Base-by-base conservation (phyloP, 2,113 vertebrate genomes). In the Struthio camelus region DNA sequence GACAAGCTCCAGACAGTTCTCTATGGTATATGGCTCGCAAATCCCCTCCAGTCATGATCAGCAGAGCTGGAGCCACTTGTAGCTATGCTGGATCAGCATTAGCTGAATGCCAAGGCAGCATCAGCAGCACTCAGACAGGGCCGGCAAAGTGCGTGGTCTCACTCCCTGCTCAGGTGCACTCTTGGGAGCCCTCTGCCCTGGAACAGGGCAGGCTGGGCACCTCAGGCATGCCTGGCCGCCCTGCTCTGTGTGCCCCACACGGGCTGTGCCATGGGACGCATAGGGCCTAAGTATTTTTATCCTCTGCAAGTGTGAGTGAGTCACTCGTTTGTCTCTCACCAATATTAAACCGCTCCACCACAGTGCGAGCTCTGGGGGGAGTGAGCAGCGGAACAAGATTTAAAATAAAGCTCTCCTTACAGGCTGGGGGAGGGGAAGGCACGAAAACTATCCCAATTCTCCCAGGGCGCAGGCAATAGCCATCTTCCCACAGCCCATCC, bases 301-400 rank as follows among this genome's bases (percentile, higher is more conserved):
- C 87, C 65, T 42, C 71, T 80, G 87, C 54, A 5, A 92, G 72
- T 59, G 73, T 80, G 77, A 1, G 23, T 97, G 96, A 97, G 93
- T 97, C 96, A 96, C 90, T 96, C 89, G 48, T 95, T 94, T 90
- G 89, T 94, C 78, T 94, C 89, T 95, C 91, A 93, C 90, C 89
- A 78, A 62, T 90, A 88, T 93, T 93, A 94, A 93, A 66, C 84
- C 71, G 1, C 70, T 85, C 79, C 80, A 69, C 90, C 93, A 61
- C 80, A 25, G 84, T 0, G 15, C 8, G 3, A 94, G 93, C 93
- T 77, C 9, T 65, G 1, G 16, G 16, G 54, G 40, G 61, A 88
- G 66, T 1, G 3, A 80, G 90, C 80, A 44, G 72, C 7, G 8
- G 86, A 44, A 32, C 61, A 73, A 75, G 76, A 64, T 92, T 94